Percentiles rank a stretch among this genome's conserved stretches.
Conservation (phyloP, 2,113 vertebrate genomes). For the Hippoglossus stenolepis region DNA sequence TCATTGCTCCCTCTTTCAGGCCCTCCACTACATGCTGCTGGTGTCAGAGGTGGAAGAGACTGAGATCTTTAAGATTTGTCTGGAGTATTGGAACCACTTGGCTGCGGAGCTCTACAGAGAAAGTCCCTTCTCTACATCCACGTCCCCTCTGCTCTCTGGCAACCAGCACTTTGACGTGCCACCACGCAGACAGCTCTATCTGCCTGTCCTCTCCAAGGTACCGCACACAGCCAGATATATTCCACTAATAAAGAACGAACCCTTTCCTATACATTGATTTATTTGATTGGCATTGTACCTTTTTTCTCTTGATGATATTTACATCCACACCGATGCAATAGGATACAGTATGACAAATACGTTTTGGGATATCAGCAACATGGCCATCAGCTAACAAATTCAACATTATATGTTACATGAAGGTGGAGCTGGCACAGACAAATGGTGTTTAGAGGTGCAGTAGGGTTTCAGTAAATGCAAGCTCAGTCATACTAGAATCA, state of each 20-base stretch:
- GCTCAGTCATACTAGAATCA: constrained; percentile 43
- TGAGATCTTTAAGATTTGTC: constrained; percentile 98
- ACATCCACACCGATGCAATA: too few species aligned
- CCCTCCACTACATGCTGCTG: constrained; percentile 98
- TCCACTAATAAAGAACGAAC: neutral
- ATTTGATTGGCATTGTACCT: neutral
- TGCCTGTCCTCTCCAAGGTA: constrained; percentile 98
- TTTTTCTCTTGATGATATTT: neutral
- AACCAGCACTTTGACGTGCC: constrained; percentile 98
- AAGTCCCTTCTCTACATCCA: constrained; percentile 95
- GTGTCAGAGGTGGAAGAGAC: constrained; percentile 99
- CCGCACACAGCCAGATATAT: neutral
- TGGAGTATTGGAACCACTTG: constrained; percentile 99
- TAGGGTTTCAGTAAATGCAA: constrained; percentile 14
- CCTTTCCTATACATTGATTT: neutral
- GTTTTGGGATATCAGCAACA: too few species aligned
- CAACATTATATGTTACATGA: too few species aligned
- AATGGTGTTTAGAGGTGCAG: neutral
- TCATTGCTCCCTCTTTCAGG: constrained; percentile 76
- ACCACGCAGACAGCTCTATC: constrained; percentile 94
- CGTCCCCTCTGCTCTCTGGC: constrained; percentile 94
- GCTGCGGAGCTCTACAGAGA: constrained; percentile 98
- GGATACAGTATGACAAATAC: too few species aligned
- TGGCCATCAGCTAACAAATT: too few species aligned
- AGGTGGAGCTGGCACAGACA: neutral